These are phyloP conservation scores for Chaunax sp. DNA, from an alignment of 2,797 vertebrate species.

Conservation along the genomic window DNA sequence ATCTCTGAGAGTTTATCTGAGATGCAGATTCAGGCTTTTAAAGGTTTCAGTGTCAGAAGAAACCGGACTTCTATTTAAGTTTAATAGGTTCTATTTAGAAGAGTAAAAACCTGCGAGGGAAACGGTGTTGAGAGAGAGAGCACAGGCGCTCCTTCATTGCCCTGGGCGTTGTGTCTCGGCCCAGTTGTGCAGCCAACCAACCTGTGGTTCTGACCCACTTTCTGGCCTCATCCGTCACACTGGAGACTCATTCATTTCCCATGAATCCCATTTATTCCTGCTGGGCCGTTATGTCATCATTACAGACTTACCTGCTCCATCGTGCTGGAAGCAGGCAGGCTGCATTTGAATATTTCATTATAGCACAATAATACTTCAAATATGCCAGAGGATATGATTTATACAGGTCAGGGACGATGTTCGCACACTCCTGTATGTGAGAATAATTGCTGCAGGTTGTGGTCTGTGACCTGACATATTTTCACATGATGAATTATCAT, in stretches of 20 bases:
- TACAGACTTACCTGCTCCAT: conserved; percentile 75
- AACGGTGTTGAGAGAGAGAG: conserved; percentile 9
- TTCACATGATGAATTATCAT: conserved; percentile 60
- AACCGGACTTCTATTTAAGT: too few relatives aligned
- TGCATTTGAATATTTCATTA: conserved; percentile 81
- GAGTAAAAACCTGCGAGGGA: background rate
- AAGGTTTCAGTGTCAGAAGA: background rate
- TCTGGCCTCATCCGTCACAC: conserved; percentile 71
- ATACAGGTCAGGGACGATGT: conserved; percentile 60
- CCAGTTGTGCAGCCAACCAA: conserved; percentile 76
- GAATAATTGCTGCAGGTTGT: conserved; percentile 59
- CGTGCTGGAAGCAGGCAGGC: conserved; percentile 48
- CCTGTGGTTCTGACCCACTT: conserved; percentile 83
- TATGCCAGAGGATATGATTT: conserved; percentile 73
- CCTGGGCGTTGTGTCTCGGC: conserved; percentile 51
- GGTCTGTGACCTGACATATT: conserved; percentile 59
- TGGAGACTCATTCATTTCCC: conserved; percentile 70
- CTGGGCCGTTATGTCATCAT: conserved; percentile 75
- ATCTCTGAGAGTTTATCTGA: conserved; percentile 11
- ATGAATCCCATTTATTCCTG: conserved; percentile 75
- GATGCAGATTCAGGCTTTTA: background rate
- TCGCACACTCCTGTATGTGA: conserved; percentile 53
- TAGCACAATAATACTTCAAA: conserved; percentile 72
- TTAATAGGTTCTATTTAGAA: background rate
- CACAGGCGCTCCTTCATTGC: conserved; percentile 31